Percentiles rank a stretch among this genome's conserved stretches.
phyloP scores from a whole-genome alignment of 2,797 vertebrate species.

The Tachyglossus aculeatus region DNA sequence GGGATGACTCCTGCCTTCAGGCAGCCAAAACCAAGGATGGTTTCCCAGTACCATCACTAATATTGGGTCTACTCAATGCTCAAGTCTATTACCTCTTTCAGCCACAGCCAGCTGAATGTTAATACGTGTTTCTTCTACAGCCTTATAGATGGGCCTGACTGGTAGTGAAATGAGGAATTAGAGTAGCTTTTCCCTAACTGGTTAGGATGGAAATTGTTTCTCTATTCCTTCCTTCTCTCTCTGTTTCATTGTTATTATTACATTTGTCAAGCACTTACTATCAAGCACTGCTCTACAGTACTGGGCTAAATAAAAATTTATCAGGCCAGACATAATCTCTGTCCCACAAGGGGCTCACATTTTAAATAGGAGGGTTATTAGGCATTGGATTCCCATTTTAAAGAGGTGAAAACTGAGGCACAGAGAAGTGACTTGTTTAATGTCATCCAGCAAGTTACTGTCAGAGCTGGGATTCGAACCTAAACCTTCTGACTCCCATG shows the following conservation, averaged over 20 bases:
- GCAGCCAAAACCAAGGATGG: constrained; percentile 77
- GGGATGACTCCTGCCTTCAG: constrained; percentile 81
- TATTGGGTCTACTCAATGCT: constrained; percentile 76
- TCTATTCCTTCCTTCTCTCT: no score
- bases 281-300: no score
- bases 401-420: no score
- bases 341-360: no score
- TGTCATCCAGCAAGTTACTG: constrained; percentile 41
- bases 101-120: constrained; percentile 58
- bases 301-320: no score
- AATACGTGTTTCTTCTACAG: constrained; percentile 24
- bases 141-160: constrained; percentile 10
- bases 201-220: neutral
- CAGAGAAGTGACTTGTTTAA: constrained; percentile 46
- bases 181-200: neutral
- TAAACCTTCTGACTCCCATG: constrained; percentile 8
- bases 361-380: no score
- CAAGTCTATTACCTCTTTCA: constrained; percentile 63
- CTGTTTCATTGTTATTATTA: no score
- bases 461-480: constrained; percentile 36
- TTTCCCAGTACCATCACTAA: constrained; percentile 76
- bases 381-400: no score
- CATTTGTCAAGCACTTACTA: no score
- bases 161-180: constrained; percentile 29
- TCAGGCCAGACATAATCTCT: no score